phyloP scores from a whole-genome alignment of 1,140 invertebrate genomes.

The Saccostrea echinata region DNA sequence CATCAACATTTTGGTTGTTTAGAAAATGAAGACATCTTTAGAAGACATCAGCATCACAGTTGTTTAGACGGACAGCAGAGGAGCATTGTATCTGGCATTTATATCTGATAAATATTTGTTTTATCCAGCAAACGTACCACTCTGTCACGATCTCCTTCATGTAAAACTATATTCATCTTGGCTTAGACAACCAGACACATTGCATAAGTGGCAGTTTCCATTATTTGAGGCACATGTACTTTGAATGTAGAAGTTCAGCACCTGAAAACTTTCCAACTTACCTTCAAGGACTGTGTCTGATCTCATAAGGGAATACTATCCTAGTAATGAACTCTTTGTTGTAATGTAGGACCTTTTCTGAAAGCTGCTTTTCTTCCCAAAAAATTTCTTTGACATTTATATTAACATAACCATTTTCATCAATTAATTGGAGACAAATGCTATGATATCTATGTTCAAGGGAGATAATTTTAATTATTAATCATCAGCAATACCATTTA shows the following conservation, averaged over 20 bases:
- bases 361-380: neutral
- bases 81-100: constrained; percentile 18
- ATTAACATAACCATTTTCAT: neutral
- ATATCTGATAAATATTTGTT: constrained; percentile 32
- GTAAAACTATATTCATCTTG: neutral
- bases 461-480: neutral
- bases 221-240: neutral
- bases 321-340: neutral
- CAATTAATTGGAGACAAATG: neutral
- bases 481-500: neutral
- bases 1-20: neutral
- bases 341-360: neutral
- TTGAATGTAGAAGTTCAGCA: neutral
- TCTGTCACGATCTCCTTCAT: neutral
- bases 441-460: neutral
- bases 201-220: constrained; percentile 20
- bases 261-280: constrained; percentile 9
- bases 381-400: neutral
- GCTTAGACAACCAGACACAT: neutral
- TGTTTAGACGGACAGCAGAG: neutral
- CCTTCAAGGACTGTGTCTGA: neutral
- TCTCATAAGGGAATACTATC: too few relatives aligned
- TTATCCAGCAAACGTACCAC: neutral
- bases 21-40: neutral
- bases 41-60: constrained; percentile 6